Percentiles rank a stretch among this genome's conserved stretches.
phyloP scores from a whole-genome alignment of 2,797 vertebrate genomes.

The Silurus aristotelis region DNA sequence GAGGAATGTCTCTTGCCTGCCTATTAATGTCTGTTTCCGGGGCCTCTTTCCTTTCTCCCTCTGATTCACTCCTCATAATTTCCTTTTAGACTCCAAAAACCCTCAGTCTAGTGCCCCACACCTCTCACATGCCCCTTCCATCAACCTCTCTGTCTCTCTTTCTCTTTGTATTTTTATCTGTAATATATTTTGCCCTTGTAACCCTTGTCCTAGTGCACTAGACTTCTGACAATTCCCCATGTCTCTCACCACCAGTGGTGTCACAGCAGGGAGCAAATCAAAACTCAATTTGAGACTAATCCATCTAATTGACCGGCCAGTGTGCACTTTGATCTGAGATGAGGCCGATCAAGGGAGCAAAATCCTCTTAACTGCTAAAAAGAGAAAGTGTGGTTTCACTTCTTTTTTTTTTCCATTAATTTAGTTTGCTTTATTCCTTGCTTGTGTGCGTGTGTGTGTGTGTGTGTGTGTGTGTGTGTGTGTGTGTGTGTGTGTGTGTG shows the following conservation, averaged over 20 bases:
- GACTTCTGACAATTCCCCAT: neutral
- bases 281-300: constrained; percentile 72
- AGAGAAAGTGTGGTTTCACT: neutral
- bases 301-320: constrained; percentile 65
- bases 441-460: neutral
- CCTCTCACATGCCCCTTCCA: neutral
- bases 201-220: constrained; percentile 5
- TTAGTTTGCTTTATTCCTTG: neutral
- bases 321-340: constrained; percentile 64
- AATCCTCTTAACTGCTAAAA: constrained; percentile 14
- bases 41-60: constrained; percentile 47
- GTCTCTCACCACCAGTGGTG: constrained; percentile 20
- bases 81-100: neutral
- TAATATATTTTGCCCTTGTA: neutral
- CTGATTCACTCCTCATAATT: constrained; percentile 24
- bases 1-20: constrained; percentile 57
- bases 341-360: constrained; percentile 11
- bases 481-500: constrained; percentile 7
- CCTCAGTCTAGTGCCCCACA: constrained; percentile 11
- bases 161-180: neutral
- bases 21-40: constrained; percentile 65
- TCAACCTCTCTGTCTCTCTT: neutral
- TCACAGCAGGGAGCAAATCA: constrained; percentile 62
- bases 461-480: constrained; percentile 7
- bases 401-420: neutral